Base-by-base conservation (phyloP, 2,888 invertebrate species). In the Steinernema hermaphroditum region DNA sequence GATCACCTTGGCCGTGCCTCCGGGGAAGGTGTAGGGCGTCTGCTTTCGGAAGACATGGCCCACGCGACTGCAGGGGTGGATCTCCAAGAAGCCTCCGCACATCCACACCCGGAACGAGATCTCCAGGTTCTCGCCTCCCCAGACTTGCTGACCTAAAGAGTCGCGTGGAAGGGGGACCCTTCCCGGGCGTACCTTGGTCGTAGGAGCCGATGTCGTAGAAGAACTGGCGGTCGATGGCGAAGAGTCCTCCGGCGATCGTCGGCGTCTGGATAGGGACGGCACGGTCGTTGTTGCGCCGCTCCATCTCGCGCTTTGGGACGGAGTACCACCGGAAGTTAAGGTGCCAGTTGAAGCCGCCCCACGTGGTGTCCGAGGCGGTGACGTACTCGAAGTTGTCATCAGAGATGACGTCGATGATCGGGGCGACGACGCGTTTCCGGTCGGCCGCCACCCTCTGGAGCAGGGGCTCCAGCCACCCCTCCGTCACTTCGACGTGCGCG, bases 301-400 rank as follows among this genome's bases (percentile, higher is more conserved):
- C 91, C 92, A 96, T 93, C 89, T 98, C 98, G 80, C 97, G 91
- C 87, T 95, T 94, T 0, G 98, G 96, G 29, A 98, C 97, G 74
- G 96, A 92, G 89, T 98, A 98, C 86, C 86, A 87, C 90, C 97
- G 92, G 89, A 98, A 98, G 89, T 97, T 97, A 71, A 98, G 90
- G 89, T 96, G 96, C 97, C 97, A 97, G 89, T 97, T 98, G 89
- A 98, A 98, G 29, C 97, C 97, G 12, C 97, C 97, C 96, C 97
- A 98, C 0, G 97, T 98, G 92, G 96, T 95, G 88, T 98, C 97
- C 0, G 96, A 96, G 0, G 97, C 97, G 70, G 96, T 93, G 77
- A 97, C 94, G 89, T 98, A 98, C 89, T 97, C 96, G 89, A 98
- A 98, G 2, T 94, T 94, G 84, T 97, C 96, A 88, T 98, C 97